Conservation (phyloP, 2,888 invertebrate genomes). For the Argyra leucocephala region DNA sequence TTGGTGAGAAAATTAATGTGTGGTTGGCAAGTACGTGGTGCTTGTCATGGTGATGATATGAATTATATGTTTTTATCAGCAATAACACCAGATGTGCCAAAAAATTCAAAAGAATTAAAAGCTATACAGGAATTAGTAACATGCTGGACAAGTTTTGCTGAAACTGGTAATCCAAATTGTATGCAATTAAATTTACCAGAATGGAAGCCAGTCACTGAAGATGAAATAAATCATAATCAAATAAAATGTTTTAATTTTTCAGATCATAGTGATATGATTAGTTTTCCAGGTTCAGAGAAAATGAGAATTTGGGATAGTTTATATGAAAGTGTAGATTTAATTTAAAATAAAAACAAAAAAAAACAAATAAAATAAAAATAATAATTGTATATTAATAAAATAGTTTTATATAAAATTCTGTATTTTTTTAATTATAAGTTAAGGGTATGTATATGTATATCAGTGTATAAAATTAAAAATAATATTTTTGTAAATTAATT, state of each 20-base stretch:
- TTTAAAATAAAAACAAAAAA: background rate
- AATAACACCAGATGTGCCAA: conserved; percentile 29
- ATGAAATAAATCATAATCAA: conserved; percentile 14
- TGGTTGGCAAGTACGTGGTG: conserved; percentile 33
- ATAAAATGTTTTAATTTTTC: conserved; percentile 37
- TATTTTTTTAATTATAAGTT: no score
- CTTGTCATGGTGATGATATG: conserved; percentile 40
- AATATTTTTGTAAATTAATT: no score
- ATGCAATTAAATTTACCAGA: conserved; percentile 13
- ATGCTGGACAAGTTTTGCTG: conserved; percentile 38
- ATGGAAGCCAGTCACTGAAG: conserved; percentile 20
- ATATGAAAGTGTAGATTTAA: conserved; percentile 23
- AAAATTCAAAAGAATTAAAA: conserved; percentile 31
- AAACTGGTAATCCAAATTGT: conserved; percentile 32
- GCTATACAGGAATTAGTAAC: conserved; percentile 34
- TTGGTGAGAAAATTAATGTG: conserved; percentile 24
- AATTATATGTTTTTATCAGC: conserved; percentile 37
- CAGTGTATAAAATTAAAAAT: no score
- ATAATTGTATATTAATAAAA: background rate
- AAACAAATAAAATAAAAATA: background rate
- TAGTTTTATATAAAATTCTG: no score
- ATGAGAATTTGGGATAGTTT: conserved; percentile 35
- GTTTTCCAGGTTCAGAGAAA: conserved; percentile 34
- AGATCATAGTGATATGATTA: conserved; percentile 29
- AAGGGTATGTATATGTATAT: no score